Evolutionary conservation across 1,140 invertebrate genomes (phyloP).

Genomic region (Rhagoletis pomonella): DNA sequence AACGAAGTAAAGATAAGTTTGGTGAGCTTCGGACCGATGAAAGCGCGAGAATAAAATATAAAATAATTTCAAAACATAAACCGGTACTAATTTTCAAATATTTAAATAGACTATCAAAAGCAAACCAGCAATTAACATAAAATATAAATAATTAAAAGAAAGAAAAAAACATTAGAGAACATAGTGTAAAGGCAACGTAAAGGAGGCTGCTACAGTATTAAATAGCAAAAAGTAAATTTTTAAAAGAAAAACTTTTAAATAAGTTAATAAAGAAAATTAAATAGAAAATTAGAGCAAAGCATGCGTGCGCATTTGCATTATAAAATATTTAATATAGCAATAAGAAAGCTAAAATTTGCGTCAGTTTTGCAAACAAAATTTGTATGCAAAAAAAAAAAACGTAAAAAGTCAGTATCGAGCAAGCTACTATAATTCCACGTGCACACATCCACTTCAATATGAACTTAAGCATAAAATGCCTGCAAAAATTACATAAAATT

Average conservation of each 20-base stretch:
- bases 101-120: slow-evolving; percentile 14
- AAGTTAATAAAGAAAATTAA: slow-evolving; percentile 57
- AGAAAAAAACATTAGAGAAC: not conserved
- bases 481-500: not conserved
- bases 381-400: not conserved
- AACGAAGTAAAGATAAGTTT: not conserved
- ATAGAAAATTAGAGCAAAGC: slow-evolving; percentile 32
- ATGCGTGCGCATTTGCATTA: not conserved
- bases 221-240: slow-evolving; percentile 56
- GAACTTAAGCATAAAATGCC: not conserved
- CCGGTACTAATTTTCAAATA: not conserved
- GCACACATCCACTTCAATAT: not conserved
- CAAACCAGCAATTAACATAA: slow-evolving; percentile 27
- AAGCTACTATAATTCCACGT: slow-evolving; percentile 8
- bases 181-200: slow-evolving; percentile 53
- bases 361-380: not conserved
- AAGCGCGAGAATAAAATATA: not conserved
- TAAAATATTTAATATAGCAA: not conserved
- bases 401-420: slow-evolving; percentile 8
- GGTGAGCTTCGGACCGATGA: too few relatives aligned
- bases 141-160: not conserved
- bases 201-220: slow-evolving; percentile 73
- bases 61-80: not conserved
- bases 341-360: not conserved
- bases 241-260: slow-evolving; percentile 6